These are phyloP conservation scores for Mionectes macconnelli DNA, from an alignment of 2,113 vertebrate genomes.

Conservation along the genomic window DNA sequence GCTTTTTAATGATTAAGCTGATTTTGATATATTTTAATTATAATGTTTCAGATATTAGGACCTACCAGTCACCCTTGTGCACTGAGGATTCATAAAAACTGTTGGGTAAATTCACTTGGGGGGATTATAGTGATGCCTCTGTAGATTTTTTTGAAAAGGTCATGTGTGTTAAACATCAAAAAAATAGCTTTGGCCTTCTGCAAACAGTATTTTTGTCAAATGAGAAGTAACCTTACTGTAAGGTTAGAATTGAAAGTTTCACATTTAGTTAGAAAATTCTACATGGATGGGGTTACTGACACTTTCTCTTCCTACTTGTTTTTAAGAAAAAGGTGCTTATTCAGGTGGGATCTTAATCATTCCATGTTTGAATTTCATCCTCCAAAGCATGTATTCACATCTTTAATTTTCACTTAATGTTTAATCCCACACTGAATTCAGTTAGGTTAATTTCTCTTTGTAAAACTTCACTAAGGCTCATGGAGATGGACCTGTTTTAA, in stretches of 20 bases:
- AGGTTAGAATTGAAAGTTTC: not conserved
- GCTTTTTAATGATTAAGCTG: not conserved
- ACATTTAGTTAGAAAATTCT: not conserved
- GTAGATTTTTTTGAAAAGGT: not conserved
- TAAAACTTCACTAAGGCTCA: not conserved
- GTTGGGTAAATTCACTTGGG: not conserved
- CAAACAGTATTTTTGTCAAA: not conserved
- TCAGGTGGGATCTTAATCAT: fast-evolving
- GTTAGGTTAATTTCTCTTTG: not conserved
- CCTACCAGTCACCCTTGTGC: not conserved
- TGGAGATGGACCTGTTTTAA: not conserved
- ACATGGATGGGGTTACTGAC: not conserved
- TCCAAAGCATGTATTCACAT: not conserved
- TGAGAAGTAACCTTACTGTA: not conserved
- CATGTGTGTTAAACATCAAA: not conserved
- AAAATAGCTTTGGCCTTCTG: not conserved
- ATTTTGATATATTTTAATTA: not conserved
- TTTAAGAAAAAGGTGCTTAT: not conserved
- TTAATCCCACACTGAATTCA: not conserved
- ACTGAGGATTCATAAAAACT: not conserved
- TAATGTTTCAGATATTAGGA: not conserved
- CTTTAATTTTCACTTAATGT: not conserved
- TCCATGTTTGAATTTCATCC: not conserved
- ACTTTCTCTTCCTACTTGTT: not conserved
- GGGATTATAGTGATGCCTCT: not conserved